Conservation (phyloP, 2,113 vertebrate genomes). For the human (Homo sapiens) region GRCh38 chr6:53885501-53886000, state of each 20-base stretch:
- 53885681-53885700: too few species aligned
- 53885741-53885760: neutral
- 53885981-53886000: neutral
- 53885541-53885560: too few species aligned
- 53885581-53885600: neutral
- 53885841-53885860: neutral
- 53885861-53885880: neutral
- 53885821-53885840: neutral
- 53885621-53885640: neutral
- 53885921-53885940: accelerated
- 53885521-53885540: neutral
- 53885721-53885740: neutral
- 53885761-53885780: neutral
- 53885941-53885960: accelerated
- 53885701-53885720: neutral
- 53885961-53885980: neutral
- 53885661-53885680: neutral
- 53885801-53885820: neutral
- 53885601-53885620: neutral
- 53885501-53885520: neutral
- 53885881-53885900: neutral
- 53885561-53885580: neutral
- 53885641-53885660: neutral
- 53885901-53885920: neutral
- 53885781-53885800: neutral